Conservation (phyloP, 2,113 vertebrate species). For the Trematocara zebra region DNA sequence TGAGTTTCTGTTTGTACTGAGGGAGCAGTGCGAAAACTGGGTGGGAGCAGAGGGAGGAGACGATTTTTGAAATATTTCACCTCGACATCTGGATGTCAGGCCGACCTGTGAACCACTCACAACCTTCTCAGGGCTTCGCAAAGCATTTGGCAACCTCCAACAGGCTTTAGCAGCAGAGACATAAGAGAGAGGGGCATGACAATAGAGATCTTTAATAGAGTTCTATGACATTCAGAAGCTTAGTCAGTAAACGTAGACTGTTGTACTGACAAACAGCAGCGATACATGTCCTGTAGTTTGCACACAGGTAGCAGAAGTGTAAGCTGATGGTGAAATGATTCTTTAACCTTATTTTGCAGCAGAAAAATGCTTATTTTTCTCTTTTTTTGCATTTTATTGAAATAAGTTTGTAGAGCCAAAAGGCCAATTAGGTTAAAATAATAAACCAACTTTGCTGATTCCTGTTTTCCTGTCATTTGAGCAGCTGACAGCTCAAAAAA, state of each 20-base stretch:
- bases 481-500: not conserved
- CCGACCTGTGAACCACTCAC: not conserved
- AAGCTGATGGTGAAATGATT: not conserved
- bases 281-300: not conserved
- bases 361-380: not conserved
- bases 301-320: not conserved
- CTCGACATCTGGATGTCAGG: slow-evolving; percentile 28
- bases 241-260: not conserved
- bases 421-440: not conserved
- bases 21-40: not conserved
- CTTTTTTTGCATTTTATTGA: not conserved
- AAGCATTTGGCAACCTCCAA: not conserved
- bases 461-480: not conserved
- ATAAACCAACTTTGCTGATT: not conserved
- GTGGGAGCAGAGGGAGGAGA: not conserved
- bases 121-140: not conserved
- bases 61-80: not conserved
- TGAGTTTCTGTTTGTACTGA: slow-evolving; percentile 16
- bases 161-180: not conserved
- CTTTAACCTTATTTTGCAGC: not conserved
- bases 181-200: not conserved
- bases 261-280: not conserved
- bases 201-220: not conserved
- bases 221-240: not conserved
- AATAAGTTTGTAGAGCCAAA: not conserved